phyloP scores from a whole-genome alignment of 2,113 vertebrate genomes.

The Thunnus thynnus region DNA sequence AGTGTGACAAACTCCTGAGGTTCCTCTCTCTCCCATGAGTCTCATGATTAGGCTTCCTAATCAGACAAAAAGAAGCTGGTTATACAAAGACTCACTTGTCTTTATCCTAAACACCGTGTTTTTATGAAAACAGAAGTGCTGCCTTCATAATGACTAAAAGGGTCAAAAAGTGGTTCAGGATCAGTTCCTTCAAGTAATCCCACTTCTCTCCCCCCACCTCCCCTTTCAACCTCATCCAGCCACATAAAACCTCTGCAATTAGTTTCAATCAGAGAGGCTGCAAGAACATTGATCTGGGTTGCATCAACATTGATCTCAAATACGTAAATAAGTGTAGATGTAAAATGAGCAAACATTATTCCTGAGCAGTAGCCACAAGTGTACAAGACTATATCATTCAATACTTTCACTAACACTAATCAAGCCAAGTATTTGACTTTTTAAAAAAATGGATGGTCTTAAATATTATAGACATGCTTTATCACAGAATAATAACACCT shows the following conservation, averaged over 20 bases:
- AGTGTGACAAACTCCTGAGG: constrained; percentile 18
- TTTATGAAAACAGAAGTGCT: constrained; percentile 56
- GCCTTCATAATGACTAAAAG: constrained; percentile 32
- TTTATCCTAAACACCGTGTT: constrained; percentile 37
- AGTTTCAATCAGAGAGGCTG: constrained; percentile 22
- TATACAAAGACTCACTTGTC: constrained; percentile 44
- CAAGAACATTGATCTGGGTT: constrained; percentile 14
- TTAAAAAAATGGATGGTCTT: too few species aligned
- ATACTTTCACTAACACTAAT: neutral
- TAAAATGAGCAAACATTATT: constrained; percentile 8
- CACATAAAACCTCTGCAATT: constrained; percentile 18
- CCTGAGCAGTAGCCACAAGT: neutral
- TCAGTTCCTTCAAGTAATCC: constrained; percentile 42
- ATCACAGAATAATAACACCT: too few species aligned
- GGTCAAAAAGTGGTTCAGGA: constrained; percentile 54
- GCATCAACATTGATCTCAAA: constrained; percentile 27
- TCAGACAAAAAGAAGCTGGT: constrained; percentile 29
- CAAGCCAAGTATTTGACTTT: neutral
- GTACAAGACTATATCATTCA: neutral
- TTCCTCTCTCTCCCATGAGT: neutral
- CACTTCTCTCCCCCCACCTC: neutral
- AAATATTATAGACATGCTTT: too few species aligned
- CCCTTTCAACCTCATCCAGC: neutral
- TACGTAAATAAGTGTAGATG: neutral
- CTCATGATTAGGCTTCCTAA: constrained; percentile 16